phyloP scores from a whole-genome alignment of 2,888 invertebrate species.

The Sympetrum striolatum region DNA sequence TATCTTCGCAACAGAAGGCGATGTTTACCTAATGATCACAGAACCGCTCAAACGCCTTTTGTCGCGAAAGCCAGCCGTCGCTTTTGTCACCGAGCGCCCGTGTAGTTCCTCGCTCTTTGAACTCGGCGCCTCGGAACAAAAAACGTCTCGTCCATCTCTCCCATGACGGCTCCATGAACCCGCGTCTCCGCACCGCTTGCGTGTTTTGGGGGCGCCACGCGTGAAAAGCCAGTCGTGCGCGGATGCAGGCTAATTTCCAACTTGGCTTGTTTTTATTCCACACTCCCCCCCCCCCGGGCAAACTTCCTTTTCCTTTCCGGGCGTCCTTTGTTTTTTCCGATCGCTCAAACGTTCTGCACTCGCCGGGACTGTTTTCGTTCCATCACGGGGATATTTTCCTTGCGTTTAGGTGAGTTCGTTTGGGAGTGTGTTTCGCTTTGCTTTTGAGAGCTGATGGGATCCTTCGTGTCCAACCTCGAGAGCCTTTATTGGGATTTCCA shows the following conservation, averaged over 20 bases:
- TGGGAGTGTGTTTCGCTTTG: not conserved
- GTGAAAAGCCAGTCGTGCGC: not conserved
- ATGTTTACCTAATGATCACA: not conserved
- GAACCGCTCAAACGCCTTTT: not conserved
- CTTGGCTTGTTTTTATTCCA: not conserved
- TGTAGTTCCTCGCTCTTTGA: not conserved
- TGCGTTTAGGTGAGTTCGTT: not conserved
- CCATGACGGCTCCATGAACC: not conserved
- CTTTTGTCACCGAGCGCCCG: not conserved
- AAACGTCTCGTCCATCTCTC: not conserved
- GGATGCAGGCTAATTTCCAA: not conserved
- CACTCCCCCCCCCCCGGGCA: not conserved
- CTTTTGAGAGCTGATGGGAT: not conserved
- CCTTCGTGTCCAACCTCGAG: not conserved
- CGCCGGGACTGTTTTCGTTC: not conserved
- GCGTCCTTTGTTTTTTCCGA: not conserved
- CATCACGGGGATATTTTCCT: too few species aligned
- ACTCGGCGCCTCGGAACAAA: not conserved
- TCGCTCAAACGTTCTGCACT: not conserved
- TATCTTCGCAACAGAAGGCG: not conserved
- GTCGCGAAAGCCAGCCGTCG: not conserved
- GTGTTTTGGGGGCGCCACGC: not conserved
- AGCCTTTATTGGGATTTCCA: too few species aligned
- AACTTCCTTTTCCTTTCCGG: not conserved
- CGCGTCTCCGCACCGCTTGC: not conserved